Evolutionary conservation across 2,888 invertebrate genomes (phyloP).

Genomic region (Girardia tigrina): DNA sequence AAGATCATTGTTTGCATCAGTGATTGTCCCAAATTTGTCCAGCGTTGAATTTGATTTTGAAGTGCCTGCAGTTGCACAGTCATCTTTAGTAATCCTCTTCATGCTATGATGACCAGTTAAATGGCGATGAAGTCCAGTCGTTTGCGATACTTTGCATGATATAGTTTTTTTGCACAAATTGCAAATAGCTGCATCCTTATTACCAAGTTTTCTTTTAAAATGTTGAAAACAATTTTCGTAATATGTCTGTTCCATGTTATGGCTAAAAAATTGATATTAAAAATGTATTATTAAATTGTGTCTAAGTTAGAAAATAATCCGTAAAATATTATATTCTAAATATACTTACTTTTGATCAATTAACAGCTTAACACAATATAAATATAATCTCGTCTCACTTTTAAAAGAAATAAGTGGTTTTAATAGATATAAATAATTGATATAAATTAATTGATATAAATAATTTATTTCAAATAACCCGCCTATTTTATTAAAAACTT

Average conservation of each 20-base stretch:
- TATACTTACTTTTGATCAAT: not conserved
- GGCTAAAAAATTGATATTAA: not conserved
- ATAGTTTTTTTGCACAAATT: no score
- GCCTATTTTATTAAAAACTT: no score
- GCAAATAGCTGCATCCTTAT: not conserved
- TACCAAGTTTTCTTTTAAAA: not conserved
- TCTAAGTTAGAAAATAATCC: not conserved
- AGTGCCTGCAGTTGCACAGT: not conserved
- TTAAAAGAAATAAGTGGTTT: no score
- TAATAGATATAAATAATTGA: no score
- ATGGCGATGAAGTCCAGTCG: not conserved
- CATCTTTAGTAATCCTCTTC: not conserved
- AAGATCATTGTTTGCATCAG: not conserved
- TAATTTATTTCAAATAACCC: no score
- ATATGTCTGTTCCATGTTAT: not conserved
- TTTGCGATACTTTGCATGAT: not conserved
- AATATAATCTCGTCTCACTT: no score
- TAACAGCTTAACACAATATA: no score
- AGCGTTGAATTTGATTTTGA: not conserved
- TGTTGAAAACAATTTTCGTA: not conserved
- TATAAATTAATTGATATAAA: no score
- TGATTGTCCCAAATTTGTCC: not conserved
- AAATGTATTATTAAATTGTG: not conserved
- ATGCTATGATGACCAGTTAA: not conserved
- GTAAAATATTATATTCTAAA: not conserved